Conservation (phyloP, 2,113 vertebrate species). For the Pogona vitticeps region DNA sequence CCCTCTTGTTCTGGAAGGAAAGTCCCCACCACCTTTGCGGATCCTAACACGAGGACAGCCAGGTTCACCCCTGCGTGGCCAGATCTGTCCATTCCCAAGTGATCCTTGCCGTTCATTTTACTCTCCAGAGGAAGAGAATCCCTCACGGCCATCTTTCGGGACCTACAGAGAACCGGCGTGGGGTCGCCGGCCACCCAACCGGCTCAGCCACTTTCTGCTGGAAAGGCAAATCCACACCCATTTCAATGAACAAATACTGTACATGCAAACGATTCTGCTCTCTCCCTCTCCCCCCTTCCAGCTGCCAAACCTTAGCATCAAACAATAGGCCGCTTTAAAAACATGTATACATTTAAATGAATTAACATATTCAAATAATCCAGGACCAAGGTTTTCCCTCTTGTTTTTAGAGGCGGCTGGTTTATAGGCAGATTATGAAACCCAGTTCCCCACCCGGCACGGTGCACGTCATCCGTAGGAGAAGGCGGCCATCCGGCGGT, state of each 20-base stretch:
- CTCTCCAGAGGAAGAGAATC: not conserved
- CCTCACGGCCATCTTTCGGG: too few relatives aligned
- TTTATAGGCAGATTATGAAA: too few relatives aligned
- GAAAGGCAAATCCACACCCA: not conserved
- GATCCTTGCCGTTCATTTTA: not conserved
- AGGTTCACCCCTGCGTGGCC: too few relatives aligned
- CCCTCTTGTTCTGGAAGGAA: too few relatives aligned
- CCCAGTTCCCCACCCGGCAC: too few relatives aligned
- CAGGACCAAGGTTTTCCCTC: not conserved
- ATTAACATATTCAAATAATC: conserved; percentile 7
- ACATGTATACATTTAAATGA: not conserved
- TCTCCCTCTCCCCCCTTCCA: not conserved
- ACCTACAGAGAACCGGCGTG: too few relatives aligned
- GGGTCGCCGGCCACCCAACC: too few relatives aligned
- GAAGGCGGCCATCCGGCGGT: too few relatives aligned
- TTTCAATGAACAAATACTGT: not conserved
- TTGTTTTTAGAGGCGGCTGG: not conserved
- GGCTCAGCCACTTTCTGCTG: not conserved
- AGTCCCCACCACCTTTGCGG: too few relatives aligned
- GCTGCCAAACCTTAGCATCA: not conserved
- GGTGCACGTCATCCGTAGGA: too few relatives aligned
- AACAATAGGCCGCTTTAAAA: not conserved
- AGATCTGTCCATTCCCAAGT: not conserved
- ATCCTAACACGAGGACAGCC: too few relatives aligned
- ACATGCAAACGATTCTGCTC: not conserved